Base-by-base conservation (phyloP, 92 coral and sea anemone species). In the Phenganax marumi region DNA sequence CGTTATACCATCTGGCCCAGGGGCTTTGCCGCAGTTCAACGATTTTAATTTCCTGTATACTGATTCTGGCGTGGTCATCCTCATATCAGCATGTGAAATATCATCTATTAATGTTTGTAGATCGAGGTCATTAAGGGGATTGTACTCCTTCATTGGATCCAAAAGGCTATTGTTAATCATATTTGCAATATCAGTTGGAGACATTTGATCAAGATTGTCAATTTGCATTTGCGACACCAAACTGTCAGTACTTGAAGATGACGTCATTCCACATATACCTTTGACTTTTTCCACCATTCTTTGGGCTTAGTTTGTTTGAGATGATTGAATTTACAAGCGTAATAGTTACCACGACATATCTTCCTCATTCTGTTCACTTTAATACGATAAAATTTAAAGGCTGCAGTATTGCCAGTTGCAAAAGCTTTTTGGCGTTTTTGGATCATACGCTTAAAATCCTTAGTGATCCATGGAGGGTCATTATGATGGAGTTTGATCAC, bases 201-300 rank as follows among this genome's bases (percentile, higher is more conserved):
- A n/a, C n/a, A n/a, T n/a, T n/a, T n/a, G n/a, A n/a, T n/a, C n/a
- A n/a, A n/a, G n/a, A n/a, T n/a, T n/a, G n/a, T n/a, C n/a, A n/a
- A n/a, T n/a, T n/a, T n/a, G n/a, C n/a, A n/a, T n/a, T n/a, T n/a
- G n/a, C n/a, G n/a, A n/a, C n/a, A n/a, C 5, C 8, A 72, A 4
- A 39, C 48, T 72, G 17, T 24, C 0, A 8, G 77, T 0, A 39
- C 19, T 52, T 8, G 77, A 72, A 13, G 77, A 6, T 7, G 77
- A 72, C 53, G 77, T 72, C 77, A 72, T 72, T 26, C 77, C 77
- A 25, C 24, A 69, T 17, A 6, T 69, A 19, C 75, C 25, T 25
- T 69, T 69, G 25, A 69, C 75, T 26, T 23, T 55, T 33, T 25
- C 22, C n/a, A n/a, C n/a, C n/a, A n/a, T n/a, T n/a, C n/a, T n/a